Base-by-base conservation (phyloP, 2,888 invertebrate genomes). In the Lasioglossum pauxillum region DNA sequence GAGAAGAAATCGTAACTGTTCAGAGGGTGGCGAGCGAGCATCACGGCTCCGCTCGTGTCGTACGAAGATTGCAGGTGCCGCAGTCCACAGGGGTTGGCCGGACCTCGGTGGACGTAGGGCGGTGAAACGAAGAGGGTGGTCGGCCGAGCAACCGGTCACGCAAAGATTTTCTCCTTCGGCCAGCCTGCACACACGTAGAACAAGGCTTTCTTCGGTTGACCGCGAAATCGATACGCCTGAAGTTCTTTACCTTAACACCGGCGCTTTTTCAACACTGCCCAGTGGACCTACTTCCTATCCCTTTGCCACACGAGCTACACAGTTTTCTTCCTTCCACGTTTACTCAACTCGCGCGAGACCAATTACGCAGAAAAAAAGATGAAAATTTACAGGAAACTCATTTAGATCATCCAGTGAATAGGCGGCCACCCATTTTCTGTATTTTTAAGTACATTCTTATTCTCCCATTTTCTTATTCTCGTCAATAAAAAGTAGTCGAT, bases 51-150 rank as follows among this genome's bases (percentile, higher is more conserved):
- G 86, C 78, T 85, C 84, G 80, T 88, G 86, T 90, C 89, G 92
- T 92, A 92, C 91, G 87, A 90, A 90, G 94, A 93, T 94, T 94
- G 94, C 94, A 92, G 94, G 89, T 92, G 87, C 92, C 92, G 91
- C 89, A 92, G 93, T 91, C 91, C 88, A 91, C 87, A 80, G 86
- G 92, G 93, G 94, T 94, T 94, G 94, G 94, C 92, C 93, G 92
- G 92, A 84, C 85, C 79, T 82, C 74, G 82, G 81, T 46, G 92
- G 91, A 91, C 91, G 91, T 90, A 91, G 90, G 86, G 87, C n/a
- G 84, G 88, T 72, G 80, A 82, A 75, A 80, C 87, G 80, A 57
- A 80, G 78, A 81, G 89, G 88, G 89, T 71, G 80, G 73, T 35
- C 84, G 82, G 69, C 78, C 88, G 82, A 89, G 87, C 89, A 64